Conservation (phyloP, 2,888 invertebrate genomes). For the Eueremaeus valkanovi region DNA sequence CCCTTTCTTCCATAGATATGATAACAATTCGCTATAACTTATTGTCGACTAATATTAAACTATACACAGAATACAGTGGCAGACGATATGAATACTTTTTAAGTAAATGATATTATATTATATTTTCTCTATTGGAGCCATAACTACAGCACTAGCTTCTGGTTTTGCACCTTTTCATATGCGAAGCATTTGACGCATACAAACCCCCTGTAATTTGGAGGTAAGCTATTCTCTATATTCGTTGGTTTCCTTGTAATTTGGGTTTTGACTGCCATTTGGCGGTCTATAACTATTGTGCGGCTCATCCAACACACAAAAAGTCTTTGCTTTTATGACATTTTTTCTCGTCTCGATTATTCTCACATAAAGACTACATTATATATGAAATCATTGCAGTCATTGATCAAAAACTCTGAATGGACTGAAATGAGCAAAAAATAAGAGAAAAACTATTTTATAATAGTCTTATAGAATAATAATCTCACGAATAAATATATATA, state of each 20-base stretch:
- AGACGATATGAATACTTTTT: constrained; percentile 5
- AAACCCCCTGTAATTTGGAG: constrained; percentile 10
- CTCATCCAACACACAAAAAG: constrained; percentile 30
- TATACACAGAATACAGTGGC: background rate
- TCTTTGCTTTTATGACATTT: constrained; percentile 3
- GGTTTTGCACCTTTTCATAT: constrained; percentile 29
- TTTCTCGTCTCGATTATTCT: constrained; percentile 22
- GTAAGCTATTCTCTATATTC: background rate
- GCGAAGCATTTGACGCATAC: background rate
- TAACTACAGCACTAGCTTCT: background rate
- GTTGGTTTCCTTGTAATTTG: constrained; percentile 28
- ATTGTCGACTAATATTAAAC: background rate
- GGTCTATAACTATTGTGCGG: constrained; percentile 29
- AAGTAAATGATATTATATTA: constrained; percentile 1
- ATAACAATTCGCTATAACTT: constrained; percentile 15
- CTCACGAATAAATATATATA: constrained; percentile 4
- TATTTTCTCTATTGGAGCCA: background rate
- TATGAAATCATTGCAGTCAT: background rate
- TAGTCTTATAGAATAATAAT: background rate
- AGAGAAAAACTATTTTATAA: constrained; percentile 1
- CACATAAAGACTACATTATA: constrained; percentile 33
- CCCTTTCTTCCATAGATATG: background rate
- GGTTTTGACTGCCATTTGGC: background rate
- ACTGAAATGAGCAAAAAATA: background rate
- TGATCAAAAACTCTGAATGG: constrained; percentile 5